Percentiles rank a stretch among this genome's conserved stretches.
Evolutionary conservation across 2,888 invertebrate species (phyloP).

Genomic region (Spatulosminthurus flaviceps): DNA sequence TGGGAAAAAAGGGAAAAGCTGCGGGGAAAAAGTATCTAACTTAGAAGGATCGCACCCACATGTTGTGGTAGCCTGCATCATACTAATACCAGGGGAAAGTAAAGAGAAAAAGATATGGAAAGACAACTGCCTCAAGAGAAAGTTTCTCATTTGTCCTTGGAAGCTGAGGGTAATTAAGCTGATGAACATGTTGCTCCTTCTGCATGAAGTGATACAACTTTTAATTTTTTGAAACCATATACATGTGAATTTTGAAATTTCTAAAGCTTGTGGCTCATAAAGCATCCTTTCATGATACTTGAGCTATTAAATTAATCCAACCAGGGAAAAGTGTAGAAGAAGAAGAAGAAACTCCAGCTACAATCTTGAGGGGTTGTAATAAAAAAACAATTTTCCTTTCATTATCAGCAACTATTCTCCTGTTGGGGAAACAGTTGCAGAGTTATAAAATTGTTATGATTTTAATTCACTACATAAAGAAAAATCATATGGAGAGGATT

Average conservation of each 20-base stretch:
- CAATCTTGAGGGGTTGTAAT: too few species aligned
- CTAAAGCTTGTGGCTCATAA: too few species aligned
- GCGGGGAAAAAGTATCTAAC: background rate
- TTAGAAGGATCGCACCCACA: constrained; percentile 8
- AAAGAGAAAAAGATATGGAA: background rate
- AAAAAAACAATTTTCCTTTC: constrained; percentile 1
- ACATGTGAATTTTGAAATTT: too few species aligned
- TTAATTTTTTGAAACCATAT: too few species aligned
- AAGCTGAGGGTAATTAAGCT: background rate
- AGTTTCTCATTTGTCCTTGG: background rate
- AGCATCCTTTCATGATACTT: too few species aligned
- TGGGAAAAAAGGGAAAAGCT: background rate
- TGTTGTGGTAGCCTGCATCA: too few species aligned
- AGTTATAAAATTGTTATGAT: background rate
- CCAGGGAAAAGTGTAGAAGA: too few species aligned
- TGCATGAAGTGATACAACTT: too few species aligned
- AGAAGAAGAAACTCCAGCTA: too few species aligned
- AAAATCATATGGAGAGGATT: too few species aligned
- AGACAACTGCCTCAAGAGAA: background rate
- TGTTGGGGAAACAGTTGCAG: background rate
- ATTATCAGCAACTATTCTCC: background rate
- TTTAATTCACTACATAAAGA: too few species aligned
- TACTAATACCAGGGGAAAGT: background rate
- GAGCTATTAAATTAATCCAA: too few species aligned
- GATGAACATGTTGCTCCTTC: constrained; percentile 2